Evolutionary conservation across 92 coral and sea anemone genomes (phyloP), one percentile per base, ranked within the genome.

Genomic region (Isaurus tuberculatus): DNA sequence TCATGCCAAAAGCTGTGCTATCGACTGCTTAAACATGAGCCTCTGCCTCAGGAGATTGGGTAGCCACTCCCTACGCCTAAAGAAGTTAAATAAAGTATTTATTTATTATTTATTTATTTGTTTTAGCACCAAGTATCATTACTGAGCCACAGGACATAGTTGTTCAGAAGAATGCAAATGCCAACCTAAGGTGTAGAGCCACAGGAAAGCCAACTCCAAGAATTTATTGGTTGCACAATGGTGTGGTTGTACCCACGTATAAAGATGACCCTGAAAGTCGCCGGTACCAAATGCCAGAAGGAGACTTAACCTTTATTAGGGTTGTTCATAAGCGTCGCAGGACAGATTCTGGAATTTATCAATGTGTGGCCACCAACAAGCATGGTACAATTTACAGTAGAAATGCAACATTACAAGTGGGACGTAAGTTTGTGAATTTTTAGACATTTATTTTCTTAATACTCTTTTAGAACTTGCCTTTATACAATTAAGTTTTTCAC

Each of bases 291-390:
- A 65, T 90, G 88, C 89, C 89, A 0, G 32, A 60, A 70, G 99
- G 98, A 43, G 75, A 83, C 75, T 85, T 97, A 4, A 69, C 86
- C 58, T 92, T 97, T 42, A 0, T 82, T 2, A 82, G 97, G 16
- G 73, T 88, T 32, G 90, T 92, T 29, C 85, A 79, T 29, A 90
- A 90, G 72, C 86, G 73, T 44, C 92, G 73, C 28, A 83, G 55
- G 69, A 63, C 99, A 15, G 98, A 97, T 40, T 67, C 83, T 83
- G 99, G 99, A 16, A 75, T 49, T 65, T 97, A 97, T 81, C 94
- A 94, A 67, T 97, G 99, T 73, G 90, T 83, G 37, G 99, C 94
- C n/a, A 84, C 86, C 3, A 92, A 97, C 81, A 48, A 15, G 17
- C 78, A 65, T 81, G 98, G 99, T 25, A 83, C 63, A 8, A 91